Evolutionary conservation across 2,888 invertebrate genomes (phyloP).

Genomic region (Axea sp.): DNA sequence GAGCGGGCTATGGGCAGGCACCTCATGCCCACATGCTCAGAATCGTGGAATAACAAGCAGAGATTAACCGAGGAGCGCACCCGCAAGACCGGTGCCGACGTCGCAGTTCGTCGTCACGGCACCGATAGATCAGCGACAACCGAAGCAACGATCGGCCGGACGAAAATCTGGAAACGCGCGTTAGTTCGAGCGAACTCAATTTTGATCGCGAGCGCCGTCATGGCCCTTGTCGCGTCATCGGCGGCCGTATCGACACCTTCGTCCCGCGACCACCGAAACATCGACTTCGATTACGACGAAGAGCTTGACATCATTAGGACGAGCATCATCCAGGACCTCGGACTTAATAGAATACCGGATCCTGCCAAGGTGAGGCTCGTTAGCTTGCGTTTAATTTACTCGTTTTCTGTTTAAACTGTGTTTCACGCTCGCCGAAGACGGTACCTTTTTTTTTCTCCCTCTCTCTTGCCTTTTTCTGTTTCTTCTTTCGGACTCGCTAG

Average conservation of each 20-base stretch:
- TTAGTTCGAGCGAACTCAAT: slow-evolving; percentile 41
- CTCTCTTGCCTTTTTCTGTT: too few relatives aligned
- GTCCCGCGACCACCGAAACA: slow-evolving; percentile 23
- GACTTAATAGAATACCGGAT: slow-evolving; percentile 76
- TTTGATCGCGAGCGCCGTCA: slow-evolving; percentile 37
- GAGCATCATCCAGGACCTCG: slow-evolving; percentile 76
- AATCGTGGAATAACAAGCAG: slow-evolving; percentile 66
- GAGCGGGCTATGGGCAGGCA: slow-evolving; percentile 78
- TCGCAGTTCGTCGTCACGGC: slow-evolving; percentile 24
- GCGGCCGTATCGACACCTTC: slow-evolving; percentile 16
- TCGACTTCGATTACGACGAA: slow-evolving; percentile 40
- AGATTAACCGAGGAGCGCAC: slow-evolving; percentile 34
- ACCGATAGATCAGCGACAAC: slow-evolving; percentile 19
- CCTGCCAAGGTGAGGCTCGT: slow-evolving; percentile 72
- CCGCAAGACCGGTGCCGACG: slow-evolving; percentile 33
- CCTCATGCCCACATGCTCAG: slow-evolving; percentile 69
- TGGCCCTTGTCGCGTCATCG: slow-evolving; percentile 39
- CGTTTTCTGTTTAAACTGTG: slow-evolving; percentile 29
- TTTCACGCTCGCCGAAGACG: slow-evolving; percentile 9
- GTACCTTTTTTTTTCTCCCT: too few relatives aligned
- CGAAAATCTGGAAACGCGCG: slow-evolving; percentile 18
- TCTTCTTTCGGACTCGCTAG: too few relatives aligned
- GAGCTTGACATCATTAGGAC: slow-evolving; percentile 75
- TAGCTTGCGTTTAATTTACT: slow-evolving; percentile 27
- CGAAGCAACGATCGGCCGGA: slow-evolving; percentile 17